phyloP scores from a whole-genome alignment of 2,113 vertebrate species.

The Bujurquina vittata region DNA sequence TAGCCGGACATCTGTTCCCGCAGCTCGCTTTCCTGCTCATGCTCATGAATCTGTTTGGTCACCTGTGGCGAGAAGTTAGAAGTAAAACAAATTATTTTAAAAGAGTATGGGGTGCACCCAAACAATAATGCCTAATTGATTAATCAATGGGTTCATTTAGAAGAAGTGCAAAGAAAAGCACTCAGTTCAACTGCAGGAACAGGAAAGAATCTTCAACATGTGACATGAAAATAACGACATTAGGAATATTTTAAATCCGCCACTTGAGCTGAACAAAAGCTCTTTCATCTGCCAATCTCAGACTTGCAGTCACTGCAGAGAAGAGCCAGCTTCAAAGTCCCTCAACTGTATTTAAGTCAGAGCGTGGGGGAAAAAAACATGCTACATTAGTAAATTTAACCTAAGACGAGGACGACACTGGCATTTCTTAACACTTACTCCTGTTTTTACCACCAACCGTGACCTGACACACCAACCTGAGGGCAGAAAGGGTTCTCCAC shows the following conservation, averaged over 20 bases:
- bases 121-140: background rate
- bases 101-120: background rate
- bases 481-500: constrained; percentile 75
- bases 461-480: constrained; percentile 73
- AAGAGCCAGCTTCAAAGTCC: background rate
- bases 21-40: constrained; percentile 99
- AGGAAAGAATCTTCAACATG: background rate
- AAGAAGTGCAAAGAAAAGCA: constrained; percentile 4
- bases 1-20: constrained; percentile 99
- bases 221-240: background rate
- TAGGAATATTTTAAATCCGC: constrained; percentile 7
- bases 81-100: background rate
- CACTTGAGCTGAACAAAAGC: constrained; percentile 46
- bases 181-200: background rate
- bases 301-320: background rate
- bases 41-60: constrained; percentile 99
- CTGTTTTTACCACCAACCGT: background rate
- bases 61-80: constrained; percentile 78
- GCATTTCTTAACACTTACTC: background rate
- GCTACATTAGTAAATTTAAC: background rate
- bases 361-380: background rate
- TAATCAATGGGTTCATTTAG: background rate
- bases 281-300: constrained; percentile 39
- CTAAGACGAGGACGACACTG: background rate
- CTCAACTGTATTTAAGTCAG: background rate